Base-by-base conservation (phyloP, 1,140 invertebrate species). In the Aphelinus certus region DNA sequence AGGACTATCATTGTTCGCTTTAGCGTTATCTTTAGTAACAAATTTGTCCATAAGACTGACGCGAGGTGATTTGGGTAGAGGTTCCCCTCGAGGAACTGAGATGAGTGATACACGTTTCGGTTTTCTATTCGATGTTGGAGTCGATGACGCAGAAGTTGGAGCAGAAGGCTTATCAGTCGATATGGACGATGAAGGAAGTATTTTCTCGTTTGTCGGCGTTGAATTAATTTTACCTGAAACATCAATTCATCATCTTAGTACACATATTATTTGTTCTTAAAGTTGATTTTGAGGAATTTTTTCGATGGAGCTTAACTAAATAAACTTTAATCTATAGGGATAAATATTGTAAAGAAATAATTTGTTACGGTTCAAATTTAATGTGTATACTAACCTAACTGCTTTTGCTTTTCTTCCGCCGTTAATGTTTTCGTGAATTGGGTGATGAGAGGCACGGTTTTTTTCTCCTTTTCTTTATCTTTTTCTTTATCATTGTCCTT, bases 401-500 rank as follows among this genome's bases (percentile, higher is more conserved):
- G 88, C 76, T 87, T 87, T 72, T 88, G 82, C 83, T 86, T 85
- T 48, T 89, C 88, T 60, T 88, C 88, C n/a, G 86, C 83, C 0
- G 85, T 86, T 10, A 90, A 82, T 26, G 88, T 89, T 70, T 90
- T 89, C 7, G 91, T 88, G 77, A 89, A 92, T 71, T 91, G 88
- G 4, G 90, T 91, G 6, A 92, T 90, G 2, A 90, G 78, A 0
- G 87, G 83, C 26, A 84, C 80, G 3, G 78, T 84, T 75, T 90
- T 90, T 63, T 90, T 90, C 55, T 86, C 83, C 49, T 77, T 68
- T 1, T 80, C 81, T 3, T 79, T 82, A 9, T 81, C 73, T 55
- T 79, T 80, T 0, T 82, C 79, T 26, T 26, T 26, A 26, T 26
- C 26, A 26, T 26, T n/a, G 70, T 79, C 3, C 79, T 80, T 4